Evolutionary conservation across 2,113 vertebrate species (phyloP), one percentile per base, ranked within the genome.

Genomic region (Apodemus sylvaticus): DNA sequence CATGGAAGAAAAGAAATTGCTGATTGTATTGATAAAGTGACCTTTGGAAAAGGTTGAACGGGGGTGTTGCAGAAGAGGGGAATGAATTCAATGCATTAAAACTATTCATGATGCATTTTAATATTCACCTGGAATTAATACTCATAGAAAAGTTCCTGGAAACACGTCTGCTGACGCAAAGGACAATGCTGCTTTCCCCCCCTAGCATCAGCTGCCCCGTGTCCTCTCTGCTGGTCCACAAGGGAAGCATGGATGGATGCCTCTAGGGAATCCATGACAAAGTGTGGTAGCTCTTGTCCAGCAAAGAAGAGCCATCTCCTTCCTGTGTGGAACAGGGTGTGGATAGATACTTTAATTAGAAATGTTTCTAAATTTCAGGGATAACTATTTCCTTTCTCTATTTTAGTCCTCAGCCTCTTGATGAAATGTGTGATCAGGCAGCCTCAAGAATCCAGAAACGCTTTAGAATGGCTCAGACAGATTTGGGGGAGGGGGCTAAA

Each of bases 331-430:
- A 97, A 94, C 91, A 85, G 91, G 89, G 39, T 68, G 88, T 97
- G 97, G 64, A 78, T 96, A 96, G 95, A 92, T 45, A 81, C 87
- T 94, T 98, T 97, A 98, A 98, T 97, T 96, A 98, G 96, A 88
- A 91, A 42, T 68, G 95, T 83, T 96, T 98, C 97, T 96, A 90
- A 78, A 88, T 34, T 31, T 36, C 86, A 90, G 85, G 96, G 96
- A 85, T 94, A 97, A 97, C 96, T 76, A n/a, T 90, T 74, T 94
- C 94, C 96, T 98, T 96, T 98, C 89, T 93, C 94, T 96, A 96
- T 94, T 96, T 96, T 96, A 88, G 90, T 97, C 82, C 89, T 90
- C 87, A 70, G 93, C 79, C 88, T 97, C 97, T 97, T 96, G 51
- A 92, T 93, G 36, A 96, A 97, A 91, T 91, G 62, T 89, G 77